Conservation (phyloP, 2,113 vertebrate genomes). For the Gulo gulo region DNA sequence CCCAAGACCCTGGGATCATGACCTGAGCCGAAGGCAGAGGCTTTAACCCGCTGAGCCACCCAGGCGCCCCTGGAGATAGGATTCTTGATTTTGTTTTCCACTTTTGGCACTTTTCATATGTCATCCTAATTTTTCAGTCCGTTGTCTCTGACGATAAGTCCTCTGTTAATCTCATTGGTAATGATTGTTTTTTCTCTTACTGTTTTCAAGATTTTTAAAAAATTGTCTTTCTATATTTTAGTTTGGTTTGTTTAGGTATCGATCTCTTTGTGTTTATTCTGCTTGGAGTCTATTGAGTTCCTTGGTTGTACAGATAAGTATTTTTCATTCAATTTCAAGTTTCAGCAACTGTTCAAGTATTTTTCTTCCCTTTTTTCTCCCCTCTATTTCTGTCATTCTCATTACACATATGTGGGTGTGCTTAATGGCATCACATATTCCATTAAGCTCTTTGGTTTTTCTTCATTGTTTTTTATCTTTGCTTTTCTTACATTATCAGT, state of each 20-base stretch:
- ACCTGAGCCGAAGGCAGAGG: too few species aligned
- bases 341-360: not conserved
- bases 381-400: not conserved
- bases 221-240: not conserved
- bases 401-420: not conserved
- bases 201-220: not conserved
- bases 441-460: not conserved
- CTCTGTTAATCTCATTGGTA: not conserved
- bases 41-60: too few species aligned
- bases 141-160: not conserved
- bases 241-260: not conserved
- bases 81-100: not conserved
- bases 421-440: not conserved
- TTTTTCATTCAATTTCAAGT: not conserved
- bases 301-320: not conserved
- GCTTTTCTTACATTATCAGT: not conserved
- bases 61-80: not conserved
- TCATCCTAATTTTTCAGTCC: not conserved
- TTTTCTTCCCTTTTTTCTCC: not conserved
- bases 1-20: too few species aligned
- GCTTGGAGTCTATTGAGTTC: not conserved
- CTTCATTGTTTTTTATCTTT: not conserved
- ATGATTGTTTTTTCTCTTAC: not conserved
- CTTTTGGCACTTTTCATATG: not conserved
- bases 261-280: not conserved